Evolutionary conservation across 2,888 invertebrate genomes (phyloP).

Genomic region (Trissoscelio sp.): DNA sequence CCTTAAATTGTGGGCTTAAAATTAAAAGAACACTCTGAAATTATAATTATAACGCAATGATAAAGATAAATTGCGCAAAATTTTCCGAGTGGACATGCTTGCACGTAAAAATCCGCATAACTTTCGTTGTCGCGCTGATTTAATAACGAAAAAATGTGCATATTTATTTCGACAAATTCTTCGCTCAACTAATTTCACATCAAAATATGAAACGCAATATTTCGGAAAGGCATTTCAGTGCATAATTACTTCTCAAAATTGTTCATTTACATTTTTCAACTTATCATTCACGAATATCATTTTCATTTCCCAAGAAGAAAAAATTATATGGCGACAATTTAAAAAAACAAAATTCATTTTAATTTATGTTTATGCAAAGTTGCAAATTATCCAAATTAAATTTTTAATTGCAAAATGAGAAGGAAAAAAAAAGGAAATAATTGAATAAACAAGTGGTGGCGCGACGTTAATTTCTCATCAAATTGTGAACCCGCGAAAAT

Average conservation of each 20-base stretch:
- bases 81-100: not conserved
- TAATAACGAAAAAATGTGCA: constrained; percentile 27
- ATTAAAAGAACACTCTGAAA: too few relatives aligned
- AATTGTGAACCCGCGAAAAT: constrained; percentile 3
- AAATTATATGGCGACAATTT: too few relatives aligned
- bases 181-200: constrained; percentile 1
- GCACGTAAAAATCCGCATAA: not conserved
- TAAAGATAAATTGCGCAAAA: not conserved
- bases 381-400: not conserved
- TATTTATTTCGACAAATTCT: constrained; percentile 23
- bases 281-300: too few relatives aligned
- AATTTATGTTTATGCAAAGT: too few relatives aligned
- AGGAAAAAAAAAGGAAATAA: not conserved
- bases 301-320: too few relatives aligned
- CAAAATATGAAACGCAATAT: constrained; percentile 1
- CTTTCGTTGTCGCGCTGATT: constrained; percentile 7
- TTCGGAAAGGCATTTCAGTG: not conserved
- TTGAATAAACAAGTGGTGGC: not conserved
- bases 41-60: too few relatives aligned
- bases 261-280: too few relatives aligned
- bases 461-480: constrained; percentile 43
- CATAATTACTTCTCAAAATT: constrained; percentile 9
- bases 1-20: too few relatives aligned
- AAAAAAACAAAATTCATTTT: not conserved
- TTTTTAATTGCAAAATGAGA: not conserved